Conservation (phyloP, 2,113 vertebrate genomes). For the Mastomys natalensis region DNA sequence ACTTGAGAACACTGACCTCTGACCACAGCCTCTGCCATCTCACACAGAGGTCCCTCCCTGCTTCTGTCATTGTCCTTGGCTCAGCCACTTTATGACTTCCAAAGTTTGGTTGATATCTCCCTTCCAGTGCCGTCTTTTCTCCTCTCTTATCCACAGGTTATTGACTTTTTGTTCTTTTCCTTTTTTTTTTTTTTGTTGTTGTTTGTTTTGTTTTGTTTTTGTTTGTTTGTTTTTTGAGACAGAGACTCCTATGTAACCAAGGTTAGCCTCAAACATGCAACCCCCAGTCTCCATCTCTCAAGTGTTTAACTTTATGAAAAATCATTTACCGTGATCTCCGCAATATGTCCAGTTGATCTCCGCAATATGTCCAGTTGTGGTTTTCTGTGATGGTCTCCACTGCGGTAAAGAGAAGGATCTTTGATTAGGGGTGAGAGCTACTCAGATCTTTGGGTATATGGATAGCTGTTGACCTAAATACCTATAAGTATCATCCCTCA, state of each 20-base stretch:
- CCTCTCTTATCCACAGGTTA: background rate
- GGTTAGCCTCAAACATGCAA: background rate
- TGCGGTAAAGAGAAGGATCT: background rate
- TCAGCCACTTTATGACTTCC: background rate
- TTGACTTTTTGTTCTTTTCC: background rate
- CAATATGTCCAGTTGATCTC: too few relatives aligned
- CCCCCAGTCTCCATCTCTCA: background rate
- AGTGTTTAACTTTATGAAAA: background rate
- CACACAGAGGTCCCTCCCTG: background rate
- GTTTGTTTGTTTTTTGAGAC: background rate
- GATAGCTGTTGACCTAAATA: background rate
- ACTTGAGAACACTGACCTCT: background rate
- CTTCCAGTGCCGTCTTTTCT: background rate
- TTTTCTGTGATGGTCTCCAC: background rate
- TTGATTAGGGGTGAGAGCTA: background rate
- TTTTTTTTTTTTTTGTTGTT: too few relatives aligned
- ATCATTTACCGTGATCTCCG: background rate
- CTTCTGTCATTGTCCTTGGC: background rate
- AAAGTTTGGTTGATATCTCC: background rate
- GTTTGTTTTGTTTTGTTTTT: too few relatives aligned
- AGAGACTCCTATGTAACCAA: background rate
- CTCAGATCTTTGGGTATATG: background rate
- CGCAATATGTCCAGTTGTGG: background rate
- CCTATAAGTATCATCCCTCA: background rate
- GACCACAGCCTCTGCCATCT: rapidly evolving